Conservation (phyloP, 2,888 invertebrate genomes). For the Pyrgus malvae region DNA sequence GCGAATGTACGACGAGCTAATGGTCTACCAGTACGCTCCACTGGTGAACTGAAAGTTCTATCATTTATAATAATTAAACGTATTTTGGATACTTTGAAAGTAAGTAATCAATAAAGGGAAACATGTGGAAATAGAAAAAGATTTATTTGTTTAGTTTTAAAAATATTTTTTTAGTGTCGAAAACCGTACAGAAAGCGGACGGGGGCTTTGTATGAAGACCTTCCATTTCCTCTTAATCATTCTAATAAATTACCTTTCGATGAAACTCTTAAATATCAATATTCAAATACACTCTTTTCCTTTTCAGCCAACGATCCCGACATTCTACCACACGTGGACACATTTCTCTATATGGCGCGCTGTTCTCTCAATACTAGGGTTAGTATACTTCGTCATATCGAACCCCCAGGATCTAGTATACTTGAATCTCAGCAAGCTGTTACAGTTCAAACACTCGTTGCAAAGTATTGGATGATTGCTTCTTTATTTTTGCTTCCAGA, state of each 20-base stretch:
- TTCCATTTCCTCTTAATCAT: too few species aligned
- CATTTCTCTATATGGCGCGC: conserved; percentile 83
- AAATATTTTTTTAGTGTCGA: too few species aligned
- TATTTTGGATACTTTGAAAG: too few species aligned
- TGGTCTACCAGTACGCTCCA: conserved; percentile 68
- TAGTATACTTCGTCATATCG: conserved; percentile 80
- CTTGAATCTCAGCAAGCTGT: conserved; percentile 68
- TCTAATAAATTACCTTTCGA: too few species aligned
- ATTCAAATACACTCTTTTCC: conserved; percentile 3
- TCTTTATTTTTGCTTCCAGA: background rate
- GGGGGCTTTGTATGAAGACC: too few species aligned
- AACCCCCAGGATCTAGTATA: conserved; percentile 78
- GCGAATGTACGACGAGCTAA: conserved; percentile 71
- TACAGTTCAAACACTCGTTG: conserved; percentile 70
- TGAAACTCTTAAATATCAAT: too few species aligned
- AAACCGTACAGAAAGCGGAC: too few species aligned
- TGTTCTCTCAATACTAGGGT: conserved; percentile 79
- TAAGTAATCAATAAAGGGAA: too few species aligned
- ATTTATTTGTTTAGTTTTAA: too few species aligned
- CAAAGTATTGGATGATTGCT: conserved; percentile 73
- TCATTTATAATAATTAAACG: too few species aligned
- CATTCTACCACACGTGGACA: conserved; percentile 82
- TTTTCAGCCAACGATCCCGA: conserved; percentile 76
- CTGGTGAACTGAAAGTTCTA: too few species aligned
- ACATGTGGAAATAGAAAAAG: too few species aligned